Base-by-base conservation (phyloP, 2,113 vertebrate species). In the Stegastes partitus region DNA sequence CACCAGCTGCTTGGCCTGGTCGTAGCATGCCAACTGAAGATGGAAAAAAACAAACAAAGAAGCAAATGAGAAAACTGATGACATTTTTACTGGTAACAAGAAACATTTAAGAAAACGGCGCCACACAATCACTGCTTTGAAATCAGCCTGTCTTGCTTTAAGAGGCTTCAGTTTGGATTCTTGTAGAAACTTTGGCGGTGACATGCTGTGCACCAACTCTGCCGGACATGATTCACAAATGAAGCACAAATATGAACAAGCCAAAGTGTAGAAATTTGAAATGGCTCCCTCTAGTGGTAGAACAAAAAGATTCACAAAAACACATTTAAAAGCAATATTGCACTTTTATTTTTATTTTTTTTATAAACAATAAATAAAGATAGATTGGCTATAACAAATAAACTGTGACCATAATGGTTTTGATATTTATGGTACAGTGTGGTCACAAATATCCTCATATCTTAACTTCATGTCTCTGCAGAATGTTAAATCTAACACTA, bases 1-100 rank as follows among this genome's bases (percentile, higher is more conserved):
- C 31, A 99, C 97, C 56, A 99, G 93, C 93, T 99, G 98, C 92
- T 99, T 99, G 58, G 97, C 96, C 87, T 99, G 98, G 90, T 99
- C 98, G 0, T 99, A 99, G 71, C 98, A 99, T 53, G 98, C 96
- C 57, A 99, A 83, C 98, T 99, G 16, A 1, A 74, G 2, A 22
- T 4, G 19, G 23, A 39, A 31, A 50, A 37, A 31, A n/a, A n/a
- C n/a, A n/a, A n/a, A n/a, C n/a, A 14, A 34, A 72, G 28, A n/a
- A 21, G 2, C 19, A n/a, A 31, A 16, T 8, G 9, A 68, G 8
- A 25, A 23, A 15, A 21, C 3, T 2, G 26, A 0, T 45, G 7
- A 21, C 15, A 61, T 39, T 23, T n/a, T 50, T 26, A 34, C 22
- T 15, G 19, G 8, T n/a, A 14, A 58, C 12, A 47, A 21, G 3